Base-by-base conservation (phyloP, 2,797 vertebrate species). In the Phoeniculus purpureus region DNA sequence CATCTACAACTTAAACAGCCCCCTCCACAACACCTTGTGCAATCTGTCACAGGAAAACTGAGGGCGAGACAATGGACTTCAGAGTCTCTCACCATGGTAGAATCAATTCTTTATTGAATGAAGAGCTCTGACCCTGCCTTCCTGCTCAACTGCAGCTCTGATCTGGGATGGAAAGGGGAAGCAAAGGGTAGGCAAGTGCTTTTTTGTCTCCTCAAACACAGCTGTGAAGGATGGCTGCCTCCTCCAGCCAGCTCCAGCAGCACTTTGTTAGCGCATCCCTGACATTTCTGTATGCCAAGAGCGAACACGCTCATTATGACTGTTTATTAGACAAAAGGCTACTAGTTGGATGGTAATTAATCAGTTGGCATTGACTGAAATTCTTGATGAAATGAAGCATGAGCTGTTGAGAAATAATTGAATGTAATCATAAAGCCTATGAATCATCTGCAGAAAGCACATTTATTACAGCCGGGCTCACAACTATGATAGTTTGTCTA, bases 381-480 rank as follows among this genome's bases (percentile, higher is more conserved):
- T 95, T 96, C 94, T 95, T 96, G 96, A 97, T 95, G 94, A 96
- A 97, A 97, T 97, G 97, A 97, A 97, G 95, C 96, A 96, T 92
- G 95, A 96, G 95, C 95, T 95, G 92, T 94, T 95, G 93, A 96
- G 95, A 97, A 97, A 97, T 97, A 97, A 97, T 97, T 97, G 95
- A 97, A 96, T 96, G 93, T 90, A 96, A 97, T 97, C 96, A 96
- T 89, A 94, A 93, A 96, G 88, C 89, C 92, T 94, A 97, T 97
- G 97, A 97, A 97, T 98, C 97, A 97, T 85, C 93, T 92, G 90
- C 79, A 89, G 89, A 95, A 97, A 92, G 94, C 89, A 92, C 95
- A 95, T 96, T 96, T 97, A 97, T 97, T 97, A 97, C 96, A 96
- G 65, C 92, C 92, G 89, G 95, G 96, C 96, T 97, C 96, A 96